Conservation (phyloP, 2,797 vertebrate genomes). For the Falco cherrug region DNA sequence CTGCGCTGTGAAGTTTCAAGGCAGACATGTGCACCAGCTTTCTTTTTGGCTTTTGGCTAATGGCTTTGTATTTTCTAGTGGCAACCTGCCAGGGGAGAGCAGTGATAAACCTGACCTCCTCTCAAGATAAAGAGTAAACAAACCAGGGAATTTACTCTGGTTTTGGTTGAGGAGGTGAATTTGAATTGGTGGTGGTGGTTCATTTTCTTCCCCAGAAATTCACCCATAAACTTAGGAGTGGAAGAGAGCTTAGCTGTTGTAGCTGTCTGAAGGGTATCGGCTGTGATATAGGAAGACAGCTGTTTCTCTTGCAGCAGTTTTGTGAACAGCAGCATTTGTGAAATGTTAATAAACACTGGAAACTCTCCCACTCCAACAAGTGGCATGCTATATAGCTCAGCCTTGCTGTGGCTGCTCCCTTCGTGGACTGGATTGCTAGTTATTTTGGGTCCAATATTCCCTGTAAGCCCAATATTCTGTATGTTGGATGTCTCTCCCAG, state of each 20-base stretch:
- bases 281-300: not conserved
- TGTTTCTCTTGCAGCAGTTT: not conserved
- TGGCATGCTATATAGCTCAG: not conserved
- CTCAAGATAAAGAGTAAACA: not conserved
- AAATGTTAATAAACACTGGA: not conserved
- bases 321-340: not conserved
- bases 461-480: not conserved
- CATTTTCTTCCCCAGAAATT: not conserved
- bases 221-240: not conserved
- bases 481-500: not conserved
- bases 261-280: not conserved
- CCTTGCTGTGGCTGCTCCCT: not conserved
- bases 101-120: not conserved
- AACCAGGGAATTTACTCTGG: not conserved
- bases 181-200: not conserved
- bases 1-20: not conserved
- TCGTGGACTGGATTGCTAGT: not conserved
- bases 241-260: not conserved
- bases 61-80: not conserved
- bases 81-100: not conserved
- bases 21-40: fast-evolving
- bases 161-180: not conserved
- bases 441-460: not conserved
- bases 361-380: not conserved
- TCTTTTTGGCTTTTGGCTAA: not conserved